Conservation (phyloP, 2,888 invertebrate genomes). For the Polyommatus icarus region DNA sequence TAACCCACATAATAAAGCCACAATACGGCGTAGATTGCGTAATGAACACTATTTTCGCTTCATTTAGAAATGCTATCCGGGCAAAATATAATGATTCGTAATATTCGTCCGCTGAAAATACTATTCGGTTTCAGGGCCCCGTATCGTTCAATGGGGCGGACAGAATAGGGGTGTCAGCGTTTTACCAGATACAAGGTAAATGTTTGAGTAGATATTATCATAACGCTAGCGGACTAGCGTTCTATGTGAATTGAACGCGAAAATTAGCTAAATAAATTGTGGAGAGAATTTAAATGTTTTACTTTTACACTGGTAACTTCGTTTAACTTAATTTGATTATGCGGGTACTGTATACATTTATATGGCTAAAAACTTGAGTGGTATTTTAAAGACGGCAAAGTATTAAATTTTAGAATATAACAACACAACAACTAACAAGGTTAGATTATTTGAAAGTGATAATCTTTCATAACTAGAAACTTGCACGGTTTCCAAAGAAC, state of each 20-base stretch:
- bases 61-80: neutral
- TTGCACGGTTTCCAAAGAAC: neutral
- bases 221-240: neutral
- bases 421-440: neutral
- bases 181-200: constrained; percentile 92
- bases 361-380: neutral
- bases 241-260: neutral
- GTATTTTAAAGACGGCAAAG: neutral
- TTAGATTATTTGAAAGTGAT: neutral
- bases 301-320: neutral
- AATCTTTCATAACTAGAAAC: neutral
- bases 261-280: neutral
- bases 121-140: constrained; percentile 85
- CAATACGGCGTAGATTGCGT: neutral
- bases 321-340: neutral
- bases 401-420: neutral
- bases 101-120: constrained; percentile 18
- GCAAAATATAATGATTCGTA: constrained; percentile 16
- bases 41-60: neutral
- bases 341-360: neutral
- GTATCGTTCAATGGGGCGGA: constrained; percentile 94
- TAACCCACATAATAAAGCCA: neutral
- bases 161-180: constrained; percentile 91
- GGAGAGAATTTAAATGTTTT: neutral
- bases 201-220: neutral